Evolutionary conservation across 2,888 invertebrate genomes (phyloP).

Genomic region (Chalcosyrphus nemorum): DNA sequence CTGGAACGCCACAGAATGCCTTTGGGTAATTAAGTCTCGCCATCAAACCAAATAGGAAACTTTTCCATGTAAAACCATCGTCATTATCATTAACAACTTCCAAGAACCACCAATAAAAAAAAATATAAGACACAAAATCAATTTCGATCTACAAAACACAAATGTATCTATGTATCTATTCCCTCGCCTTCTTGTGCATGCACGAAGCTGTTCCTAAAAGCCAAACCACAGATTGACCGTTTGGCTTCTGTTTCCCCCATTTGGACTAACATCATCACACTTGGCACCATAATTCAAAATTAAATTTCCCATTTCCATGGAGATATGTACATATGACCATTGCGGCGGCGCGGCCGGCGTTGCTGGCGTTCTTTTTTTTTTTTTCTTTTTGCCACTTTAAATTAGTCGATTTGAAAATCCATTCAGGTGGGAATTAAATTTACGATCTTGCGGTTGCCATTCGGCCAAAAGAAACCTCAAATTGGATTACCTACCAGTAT

Average conservation of each 20-base stretch:
- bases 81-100: slow-evolving; percentile 45
- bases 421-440: slow-evolving; percentile 69
- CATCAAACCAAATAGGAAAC: slow-evolving; percentile 1
- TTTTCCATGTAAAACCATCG: slow-evolving; percentile 23
- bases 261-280: slow-evolving; percentile 46
- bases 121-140: slow-evolving; percentile 22
- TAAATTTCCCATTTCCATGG: slow-evolving; percentile 58
- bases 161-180: slow-evolving; percentile 6
- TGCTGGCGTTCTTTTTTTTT: slow-evolving; percentile 5
- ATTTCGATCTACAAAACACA: slow-evolving; percentile 25
- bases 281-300: slow-evolving; percentile 54
- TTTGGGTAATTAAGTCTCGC: slow-evolving; percentile 15
- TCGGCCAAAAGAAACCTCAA: slow-evolving; percentile 51
- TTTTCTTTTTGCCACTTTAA: slow-evolving; percentile 67
- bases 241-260: slow-evolving; percentile 61
- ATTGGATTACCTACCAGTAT: slow-evolving; percentile 48
- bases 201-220: neutral
- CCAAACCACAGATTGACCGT: slow-evolving; percentile 44
- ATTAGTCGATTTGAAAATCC: slow-evolving; percentile 65
- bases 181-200: neutral
- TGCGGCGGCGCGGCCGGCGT: slow-evolving; percentile 17
- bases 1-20: neutral
- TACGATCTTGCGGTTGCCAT: slow-evolving; percentile 66
- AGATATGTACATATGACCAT: slow-evolving; percentile 34
- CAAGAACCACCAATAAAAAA: slow-evolving; percentile 20